Conservation (phyloP, 1,140 invertebrate genomes). For the Caenorhabditis tropicalis region DNA sequence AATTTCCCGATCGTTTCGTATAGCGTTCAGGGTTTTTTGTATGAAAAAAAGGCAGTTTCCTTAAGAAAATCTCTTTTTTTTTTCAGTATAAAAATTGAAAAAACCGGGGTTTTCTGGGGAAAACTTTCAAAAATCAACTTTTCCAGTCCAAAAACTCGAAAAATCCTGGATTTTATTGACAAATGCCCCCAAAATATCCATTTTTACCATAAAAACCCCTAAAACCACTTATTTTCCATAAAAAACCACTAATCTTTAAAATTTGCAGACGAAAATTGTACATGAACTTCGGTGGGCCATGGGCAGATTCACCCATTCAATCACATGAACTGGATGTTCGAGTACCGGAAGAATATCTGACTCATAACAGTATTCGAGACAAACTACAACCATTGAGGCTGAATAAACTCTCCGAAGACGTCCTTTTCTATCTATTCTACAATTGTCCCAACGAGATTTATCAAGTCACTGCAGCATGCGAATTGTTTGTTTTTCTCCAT, state of each 20-base stretch:
- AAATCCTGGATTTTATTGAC: too few species aligned
- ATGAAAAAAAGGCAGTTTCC: too few species aligned
- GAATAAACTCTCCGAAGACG: slow-evolving; percentile 95
- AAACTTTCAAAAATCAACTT: too few species aligned
- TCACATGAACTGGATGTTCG: slow-evolving; percentile 94
- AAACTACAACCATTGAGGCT: slow-evolving; percentile 91
- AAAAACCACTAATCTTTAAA: not conserved
- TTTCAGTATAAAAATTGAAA: too few species aligned
- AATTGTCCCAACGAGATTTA: slow-evolving; percentile 96
- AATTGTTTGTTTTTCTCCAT: slow-evolving; percentile 82
- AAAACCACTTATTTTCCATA: not conserved
- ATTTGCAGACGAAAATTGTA: slow-evolving; percentile 79
- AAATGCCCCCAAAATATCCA: too few species aligned
- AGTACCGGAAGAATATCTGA: slow-evolving; percentile 97
- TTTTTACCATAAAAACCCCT: too few species aligned
- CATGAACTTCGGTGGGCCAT: slow-evolving; percentile 95
- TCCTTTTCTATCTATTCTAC: slow-evolving; percentile 99
- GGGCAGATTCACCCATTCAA: slow-evolving; percentile 94
- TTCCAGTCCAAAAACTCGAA: too few species aligned
- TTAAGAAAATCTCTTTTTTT: too few species aligned
- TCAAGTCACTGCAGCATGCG: slow-evolving; percentile 91
- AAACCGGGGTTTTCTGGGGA: too few species aligned
- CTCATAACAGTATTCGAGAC: slow-evolving; percentile 79
- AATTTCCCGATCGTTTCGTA: too few species aligned
- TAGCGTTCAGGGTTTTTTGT: too few species aligned